Base-by-base conservation (phyloP, 2,888 invertebrate species). In the Aphidius colemani region DNA sequence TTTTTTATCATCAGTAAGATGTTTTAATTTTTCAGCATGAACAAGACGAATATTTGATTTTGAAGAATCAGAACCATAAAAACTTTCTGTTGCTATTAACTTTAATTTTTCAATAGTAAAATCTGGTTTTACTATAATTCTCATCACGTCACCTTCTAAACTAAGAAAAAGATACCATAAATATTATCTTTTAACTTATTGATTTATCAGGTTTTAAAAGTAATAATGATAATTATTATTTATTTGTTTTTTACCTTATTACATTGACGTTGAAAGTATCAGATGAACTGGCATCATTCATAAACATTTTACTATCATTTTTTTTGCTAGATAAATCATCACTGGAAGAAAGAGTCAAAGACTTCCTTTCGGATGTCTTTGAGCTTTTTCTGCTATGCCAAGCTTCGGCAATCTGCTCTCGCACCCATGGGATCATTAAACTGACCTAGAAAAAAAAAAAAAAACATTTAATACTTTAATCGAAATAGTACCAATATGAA, bases 371-470 rank as follows among this genome's bases (percentile, higher is more conserved):
- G 64, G 73, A 64, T 50, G 74, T 67, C 70, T 74, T 76, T 72
- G 77, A 75, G 70, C 67, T 74, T 67, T 73, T 78, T 67, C 79
- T 78, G 69, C 72, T 79, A 73, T 75, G 74, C 78, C 77, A 80
- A 64, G 72, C 74, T 68, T 78, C 78, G 66, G 74, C 71, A 65
- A 80, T 74, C 66, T 77, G 77, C 63, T 75, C 75, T 72, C 75
- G 75, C 72, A 80, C 73, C 78, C 77, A 79, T 76, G 78, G 76
- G 72, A 80, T 74, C 79, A 80, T 80, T 69, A 79, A 77, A 71
- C 64, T 69, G 66, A 66, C 53, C 72, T 76, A 49, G 46, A 67
- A 69, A 46, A 51, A 67, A 69, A 46, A 51, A 30, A 5, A 1
- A 30, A 30, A 30, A 30, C 30, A 30, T 5, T 5, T 5, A 30